These are phyloP conservation scores for Numida meleagris DNA, from an alignment of 2,113 vertebrate genomes.

Conservation along the genomic window DNA sequence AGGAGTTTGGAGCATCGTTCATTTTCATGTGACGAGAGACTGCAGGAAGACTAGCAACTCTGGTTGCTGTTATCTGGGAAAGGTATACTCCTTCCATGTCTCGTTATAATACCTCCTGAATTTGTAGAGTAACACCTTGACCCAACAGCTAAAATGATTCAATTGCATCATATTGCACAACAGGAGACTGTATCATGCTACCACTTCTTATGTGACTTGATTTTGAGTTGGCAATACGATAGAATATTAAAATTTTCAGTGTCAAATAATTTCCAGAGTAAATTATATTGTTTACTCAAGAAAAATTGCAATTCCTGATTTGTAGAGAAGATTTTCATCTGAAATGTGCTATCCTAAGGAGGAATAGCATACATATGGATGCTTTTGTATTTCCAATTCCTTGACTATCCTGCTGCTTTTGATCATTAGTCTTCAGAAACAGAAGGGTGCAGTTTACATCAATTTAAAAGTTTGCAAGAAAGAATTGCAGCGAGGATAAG, in stretches of 20 bases:
- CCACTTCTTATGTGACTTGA: background rate
- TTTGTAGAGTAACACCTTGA: background rate
- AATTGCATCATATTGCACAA: rapidly evolving
- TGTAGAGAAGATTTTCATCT: background rate
- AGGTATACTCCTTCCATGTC: background rate
- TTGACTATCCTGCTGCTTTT: background rate
- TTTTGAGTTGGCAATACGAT: background rate
- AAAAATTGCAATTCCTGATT: background rate
- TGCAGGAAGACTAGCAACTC: background rate
- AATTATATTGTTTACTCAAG: background rate
- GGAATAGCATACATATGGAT: background rate
- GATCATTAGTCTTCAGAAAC: background rate
- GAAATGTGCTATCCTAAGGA: background rate
- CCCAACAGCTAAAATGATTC: background rate
- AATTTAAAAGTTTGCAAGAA: background rate
- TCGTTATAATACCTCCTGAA: background rate
- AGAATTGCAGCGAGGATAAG: background rate
- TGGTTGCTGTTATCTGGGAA: background rate
- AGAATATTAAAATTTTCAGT: background rate
- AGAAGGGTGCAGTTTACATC: background rate
- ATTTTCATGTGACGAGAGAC: background rate
- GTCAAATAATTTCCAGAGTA: background rate
- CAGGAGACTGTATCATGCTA: background rate
- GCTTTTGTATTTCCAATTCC: background rate
- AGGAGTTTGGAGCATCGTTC: background rate